Base-by-base conservation (phyloP, 2,888 invertebrate genomes). In the Leucozona laternaria region DNA sequence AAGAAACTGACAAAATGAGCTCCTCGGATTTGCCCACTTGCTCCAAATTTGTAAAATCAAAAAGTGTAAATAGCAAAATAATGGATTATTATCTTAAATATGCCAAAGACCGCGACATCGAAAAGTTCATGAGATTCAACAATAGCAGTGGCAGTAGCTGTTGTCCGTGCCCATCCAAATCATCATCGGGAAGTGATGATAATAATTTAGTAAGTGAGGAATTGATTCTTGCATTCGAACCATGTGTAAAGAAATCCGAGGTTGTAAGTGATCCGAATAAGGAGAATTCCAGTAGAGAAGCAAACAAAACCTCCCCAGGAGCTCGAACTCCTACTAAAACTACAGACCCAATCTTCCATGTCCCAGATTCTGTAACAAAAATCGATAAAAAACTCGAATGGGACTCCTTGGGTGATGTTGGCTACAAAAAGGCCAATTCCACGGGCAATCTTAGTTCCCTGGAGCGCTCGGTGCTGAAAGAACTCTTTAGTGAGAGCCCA, bases 401-500 rank as follows among this genome's bases (percentile, higher is more conserved):
- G 97, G 97, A 97, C 91, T 97, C 96, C 45, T 95, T 97, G 28
- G 97, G 96, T 0, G 97, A 97, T 93, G 96, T 97, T 57, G 97
- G 97, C 0, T 97, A 97, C 91, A 94, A 92, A 37, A 94, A 95
- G 89, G 93, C 94, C 88, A 93, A 93, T 90, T 94, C 94, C 17
- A 93, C 93, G 31, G 94, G 94, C 88, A 92, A 92, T 55, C 89
- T 91, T 0, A 91, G 91, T 78, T 90, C 91, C 0, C 64, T 92
- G 62, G 93, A 92, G 73, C 90, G 91, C 2, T 91, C 91, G 0
- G 89, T 92, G 7, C 79, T 92, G 10, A 91, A 90, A 57, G 91
- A 90, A 37, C 89, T 90, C 22, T 90, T 90, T 57, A 89, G 80
- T 3, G 87, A 89, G 8, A 83, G 77, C 7, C 88, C 88, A 7